phyloP scores from a whole-genome alignment of 2,797 vertebrate genomes.

The Danio jaintianensis region DNA sequence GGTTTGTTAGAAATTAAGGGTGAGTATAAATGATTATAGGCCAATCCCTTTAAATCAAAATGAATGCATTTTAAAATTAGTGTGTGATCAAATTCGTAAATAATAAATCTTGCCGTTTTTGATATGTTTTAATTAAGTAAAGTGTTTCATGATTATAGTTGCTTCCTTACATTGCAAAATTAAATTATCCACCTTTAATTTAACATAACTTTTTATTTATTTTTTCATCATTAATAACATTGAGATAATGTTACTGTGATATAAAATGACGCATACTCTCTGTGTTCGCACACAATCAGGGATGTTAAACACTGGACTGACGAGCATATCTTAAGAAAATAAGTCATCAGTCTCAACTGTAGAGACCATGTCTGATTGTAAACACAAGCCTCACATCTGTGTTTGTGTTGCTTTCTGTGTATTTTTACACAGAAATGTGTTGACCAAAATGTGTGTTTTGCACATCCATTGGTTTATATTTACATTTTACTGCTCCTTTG shows the following conservation, averaged over 20 bases:
- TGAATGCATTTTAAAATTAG: no score
- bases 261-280: background rate
- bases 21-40: no score
- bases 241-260: background rate
- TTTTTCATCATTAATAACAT: background rate
- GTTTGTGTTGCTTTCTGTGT: background rate
- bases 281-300: background rate
- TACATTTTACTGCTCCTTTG: no score
- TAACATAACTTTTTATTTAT: background rate
- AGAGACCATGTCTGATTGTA: background rate
- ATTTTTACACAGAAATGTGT: background rate
- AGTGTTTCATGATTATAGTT: background rate
- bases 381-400: background rate
- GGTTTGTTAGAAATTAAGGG: no score
- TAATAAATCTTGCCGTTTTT: background rate
- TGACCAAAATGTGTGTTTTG: background rate
- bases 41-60: no score
- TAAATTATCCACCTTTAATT: background rate
- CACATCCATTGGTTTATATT: background rate
- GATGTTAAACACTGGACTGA: constrained; percentile 8
- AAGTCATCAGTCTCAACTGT: background rate
- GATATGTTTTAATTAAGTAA: background rate
- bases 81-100: no score
- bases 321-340: constrained; percentile 20
- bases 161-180: background rate